Evolutionary conservation across 1,140 invertebrate species (phyloP), one percentile per base, ranked within the genome.

Genomic region (Mactra quadrangularis): DNA sequence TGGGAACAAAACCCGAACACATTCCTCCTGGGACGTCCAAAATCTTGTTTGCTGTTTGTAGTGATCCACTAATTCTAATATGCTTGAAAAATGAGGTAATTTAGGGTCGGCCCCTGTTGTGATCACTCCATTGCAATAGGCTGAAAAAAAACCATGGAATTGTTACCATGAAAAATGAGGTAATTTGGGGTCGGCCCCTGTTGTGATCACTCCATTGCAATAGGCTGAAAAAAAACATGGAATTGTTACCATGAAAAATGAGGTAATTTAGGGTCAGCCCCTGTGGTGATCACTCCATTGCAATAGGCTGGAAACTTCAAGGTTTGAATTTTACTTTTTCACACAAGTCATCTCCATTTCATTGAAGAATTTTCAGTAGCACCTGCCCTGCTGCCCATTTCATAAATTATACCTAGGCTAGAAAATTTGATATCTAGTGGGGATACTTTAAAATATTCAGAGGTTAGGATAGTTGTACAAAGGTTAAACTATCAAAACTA

Each of bases 1-100:
- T 0, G 79, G 79, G 29, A 82, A 82, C 59, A 82, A 41, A 9
- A 82, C 62, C 17, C 79, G 27, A 2, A 82, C 79, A 55, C 79
- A 82, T n/a, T 75, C 59, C 15, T 62, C 50, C 19, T 75, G 33
- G 13, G 31, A 22, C 11, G 79, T 74, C 79, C 79, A 82, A 47
- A 82, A 82, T 31, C 45, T 0, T 9, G 70, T 75, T 59, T 82
- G 70, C 25, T 38, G 33, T 35, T 60, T 50, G 50, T 82, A 82
- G 47, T 64, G 31, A 1, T 75, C 55, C 3, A 82, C 79, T 9
- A 82, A 27, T n/a, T 60, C 47, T 15, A 74, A 11, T n/a, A 82
- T 7, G 38, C 70, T 50, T 1, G 27, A 41, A 66, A 82, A 82
- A 2, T 50, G 74, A 13, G 79, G 79, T 25, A 82, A 57, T n/a